phyloP scores from a whole-genome alignment of 2,797 vertebrate species.

The Danio jaintianensis region DNA sequence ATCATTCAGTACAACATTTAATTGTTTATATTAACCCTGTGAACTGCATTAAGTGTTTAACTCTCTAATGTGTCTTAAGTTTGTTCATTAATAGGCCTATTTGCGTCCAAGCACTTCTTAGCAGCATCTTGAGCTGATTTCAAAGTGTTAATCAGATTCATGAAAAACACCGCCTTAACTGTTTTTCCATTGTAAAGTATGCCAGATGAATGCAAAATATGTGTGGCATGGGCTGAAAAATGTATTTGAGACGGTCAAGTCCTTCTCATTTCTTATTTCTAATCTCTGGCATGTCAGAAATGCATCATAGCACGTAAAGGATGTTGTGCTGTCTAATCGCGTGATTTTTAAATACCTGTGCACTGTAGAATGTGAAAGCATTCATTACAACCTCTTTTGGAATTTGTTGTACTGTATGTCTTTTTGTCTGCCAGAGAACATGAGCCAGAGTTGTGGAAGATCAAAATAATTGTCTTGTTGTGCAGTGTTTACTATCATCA shows the following conservation, averaged over 20 bases:
- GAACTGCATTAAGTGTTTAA: not conserved
- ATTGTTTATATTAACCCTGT: not conserved
- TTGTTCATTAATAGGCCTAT: not conserved
- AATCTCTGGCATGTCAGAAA: slow-evolving; percentile 71
- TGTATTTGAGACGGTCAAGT: not conserved
- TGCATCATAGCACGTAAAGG: slow-evolving; percentile 60
- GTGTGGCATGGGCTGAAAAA: slow-evolving; percentile 20
- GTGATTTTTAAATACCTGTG: slow-evolving; percentile 59
- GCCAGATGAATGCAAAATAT: slow-evolving; percentile 23
- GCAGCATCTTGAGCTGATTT: slow-evolving; percentile 13
- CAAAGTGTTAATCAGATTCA: not conserved
- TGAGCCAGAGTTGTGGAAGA: not conserved
- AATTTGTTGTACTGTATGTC: not conserved
- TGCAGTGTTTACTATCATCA: not conserved
- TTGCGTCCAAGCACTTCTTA: slow-evolving; percentile 23
- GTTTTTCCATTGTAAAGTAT: not conserved
- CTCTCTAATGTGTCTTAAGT: slow-evolving; percentile 10
- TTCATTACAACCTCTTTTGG: slow-evolving; percentile 18
- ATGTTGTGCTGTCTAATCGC: slow-evolving; percentile 60
- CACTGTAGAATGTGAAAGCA: slow-evolving; percentile 39
- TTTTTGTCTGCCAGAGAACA: not conserved
- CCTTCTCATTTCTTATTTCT: slow-evolving; percentile 62
- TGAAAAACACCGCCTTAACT: not conserved
- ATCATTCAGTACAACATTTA: not conserved
- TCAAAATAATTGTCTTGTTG: not conserved